Base-by-base conservation (phyloP, 2,113 vertebrate species). In the Ibidorhyncha struthersii region DNA sequence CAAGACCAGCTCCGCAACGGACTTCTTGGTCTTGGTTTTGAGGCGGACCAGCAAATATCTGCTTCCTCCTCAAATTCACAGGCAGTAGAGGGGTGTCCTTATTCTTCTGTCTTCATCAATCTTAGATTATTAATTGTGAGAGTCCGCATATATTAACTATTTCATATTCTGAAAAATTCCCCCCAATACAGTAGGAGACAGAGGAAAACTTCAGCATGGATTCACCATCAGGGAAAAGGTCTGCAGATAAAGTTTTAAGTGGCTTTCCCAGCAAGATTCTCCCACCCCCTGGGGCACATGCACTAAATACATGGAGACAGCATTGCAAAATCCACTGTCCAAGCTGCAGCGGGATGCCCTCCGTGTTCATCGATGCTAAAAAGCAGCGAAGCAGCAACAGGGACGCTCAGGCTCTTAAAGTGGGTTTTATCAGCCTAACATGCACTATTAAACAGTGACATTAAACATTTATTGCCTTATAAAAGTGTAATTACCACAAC, bases 381-480 rank as follows among this genome's bases (percentile, higher is more conserved):
- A 43, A 38, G 26, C 12, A 88, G 13, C 2, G 2, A 30, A 53
- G 41, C 26, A 93, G 58, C 41, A 55, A 62, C 47, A 77, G 52
- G 63, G 74, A 61, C 40, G 7, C 32, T 30, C 52, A 53, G 53
- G 16, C 45, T 91, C 55, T 63, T 32, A 30, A 91, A 89, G 29
- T 32, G n/a, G 43, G 41, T 65, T 84, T 84, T 53, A 70, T 56
- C 73, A 56, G 66, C 59, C 82, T 66, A 52, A 67, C 32, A 43
- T 11, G 50, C 81, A 58, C 85, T 40, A 70, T 95, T 93, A 76
- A 91, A 67, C 79, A 85, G 49, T 12, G 65, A 89, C 80, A 89
- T 82, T 93, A 89, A 91, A 86, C 84, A 78, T 91, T 91, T 93
- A 82, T 30, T 86, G 65, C 84, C 70, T 86, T 87, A 86, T 93